These are phyloP conservation scores for Microcebus ravelobensis DNA, from an alignment of 2,113 vertebrate species.

Conservation along the genomic window DNA sequence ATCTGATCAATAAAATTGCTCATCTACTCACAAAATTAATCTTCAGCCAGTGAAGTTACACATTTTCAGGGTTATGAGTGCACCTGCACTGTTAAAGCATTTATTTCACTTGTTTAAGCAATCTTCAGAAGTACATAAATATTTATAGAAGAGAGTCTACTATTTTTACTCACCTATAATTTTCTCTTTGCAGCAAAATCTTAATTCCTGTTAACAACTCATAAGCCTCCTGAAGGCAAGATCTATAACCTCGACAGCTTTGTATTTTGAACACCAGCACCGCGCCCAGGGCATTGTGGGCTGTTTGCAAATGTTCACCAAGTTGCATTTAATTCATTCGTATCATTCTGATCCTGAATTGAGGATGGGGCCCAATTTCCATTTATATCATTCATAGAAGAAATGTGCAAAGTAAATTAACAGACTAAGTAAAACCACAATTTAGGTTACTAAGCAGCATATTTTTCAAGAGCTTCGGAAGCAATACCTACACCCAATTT, in stretches of 20 bases:
- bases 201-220: conserved; percentile 19
- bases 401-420: conserved; percentile 51
- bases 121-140: conserved; percentile 81
- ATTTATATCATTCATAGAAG: conserved; percentile 54
- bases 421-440: neutral
- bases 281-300: accelerated
- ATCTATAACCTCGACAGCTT: neutral
- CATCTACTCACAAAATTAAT: conserved; percentile 83
- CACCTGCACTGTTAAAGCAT: conserved; percentile 80
- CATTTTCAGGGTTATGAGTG: conserved; percentile 72
- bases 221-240: conserved; percentile 54
- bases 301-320: neutral
- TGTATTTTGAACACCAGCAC: no score
- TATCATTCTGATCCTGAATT: conserved; percentile 36
- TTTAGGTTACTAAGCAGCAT: neutral
- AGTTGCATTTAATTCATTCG: conserved; percentile 2
- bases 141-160: conserved; percentile 79
- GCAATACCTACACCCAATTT: neutral
- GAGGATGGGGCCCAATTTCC: neutral
- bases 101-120: conserved; percentile 82
- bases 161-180: conserved; percentile 79
- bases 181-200: conserved; percentile 65
- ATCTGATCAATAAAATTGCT: conserved; percentile 84
- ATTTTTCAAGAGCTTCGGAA: conserved; percentile 40
- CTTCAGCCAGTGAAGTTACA: conserved; percentile 75